Conservation (phyloP, 2,888 invertebrate species). For the Miltochrista miniata region DNA sequence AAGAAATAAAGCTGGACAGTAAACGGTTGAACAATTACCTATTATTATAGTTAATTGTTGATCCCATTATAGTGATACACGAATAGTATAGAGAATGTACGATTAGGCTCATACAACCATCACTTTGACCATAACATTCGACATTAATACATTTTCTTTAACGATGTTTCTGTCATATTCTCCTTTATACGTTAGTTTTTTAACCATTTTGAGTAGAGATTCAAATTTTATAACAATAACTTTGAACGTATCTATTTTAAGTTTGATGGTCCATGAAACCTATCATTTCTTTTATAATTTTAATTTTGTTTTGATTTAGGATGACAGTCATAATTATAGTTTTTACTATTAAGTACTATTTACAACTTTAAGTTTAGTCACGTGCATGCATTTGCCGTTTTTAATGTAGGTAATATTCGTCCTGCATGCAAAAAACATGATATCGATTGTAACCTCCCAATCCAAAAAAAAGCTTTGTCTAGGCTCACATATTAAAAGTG, state of each 20-base stretch:
- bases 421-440: too few species aligned
- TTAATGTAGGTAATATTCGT: too few species aligned
- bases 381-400: neutral
- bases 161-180: constrained; percentile 49
- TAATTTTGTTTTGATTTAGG: constrained; percentile 18
- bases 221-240: constrained; percentile 20
- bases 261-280: neutral
- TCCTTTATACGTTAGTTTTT: constrained; percentile 21
- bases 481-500: too few species aligned
- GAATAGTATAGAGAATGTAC: constrained; percentile 55
- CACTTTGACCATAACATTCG: constrained; percentile 47
- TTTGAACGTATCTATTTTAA: constrained; percentile 8
- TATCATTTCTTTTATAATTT: constrained; percentile 4
- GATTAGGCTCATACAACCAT: constrained; percentile 45
- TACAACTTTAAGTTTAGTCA: neutral
- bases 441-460: too few species aligned
- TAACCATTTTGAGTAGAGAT: constrained; percentile 12
- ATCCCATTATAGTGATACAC: constrained; percentile 60
- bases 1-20: constrained; percentile 36
- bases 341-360: neutral
- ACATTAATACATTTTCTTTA: constrained; percentile 56
- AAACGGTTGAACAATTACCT: constrained; percentile 54
- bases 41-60: constrained; percentile 69
- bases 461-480: too few species aligned
- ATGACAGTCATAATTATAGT: constrained; percentile 1